Conservation (phyloP, 2,113 vertebrate genomes). For the Austrofundulus limnaeus region DNA sequence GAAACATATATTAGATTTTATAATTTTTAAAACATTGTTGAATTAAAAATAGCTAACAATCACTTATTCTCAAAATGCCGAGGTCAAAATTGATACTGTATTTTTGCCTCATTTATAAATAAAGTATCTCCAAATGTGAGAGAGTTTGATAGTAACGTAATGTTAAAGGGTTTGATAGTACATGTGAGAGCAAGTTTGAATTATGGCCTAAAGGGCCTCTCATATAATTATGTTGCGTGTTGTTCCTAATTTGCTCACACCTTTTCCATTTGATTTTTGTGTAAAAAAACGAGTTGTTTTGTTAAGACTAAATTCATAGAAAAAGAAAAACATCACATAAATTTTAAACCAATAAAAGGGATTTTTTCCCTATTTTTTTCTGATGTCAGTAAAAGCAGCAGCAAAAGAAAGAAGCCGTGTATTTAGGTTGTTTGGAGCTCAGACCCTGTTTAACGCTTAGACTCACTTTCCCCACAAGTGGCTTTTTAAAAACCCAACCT, state of each 20-base stretch:
- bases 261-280: too few species aligned
- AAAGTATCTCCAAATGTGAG: too few species aligned
- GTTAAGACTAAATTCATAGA: neutral
- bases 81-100: too few species aligned
- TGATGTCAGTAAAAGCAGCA: neutral
- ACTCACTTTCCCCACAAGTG: neutral
- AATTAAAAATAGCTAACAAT: neutral
- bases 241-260: too few species aligned
- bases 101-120: too few species aligned
- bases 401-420: neutral
- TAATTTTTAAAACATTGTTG: neutral
- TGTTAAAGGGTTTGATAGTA: too few species aligned
- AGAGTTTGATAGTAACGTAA: too few species aligned
- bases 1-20: neutral
- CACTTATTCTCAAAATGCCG: neutral
- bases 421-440: neutral
- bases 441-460: neutral
- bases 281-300: neutral
- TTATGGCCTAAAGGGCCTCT: too few species aligned
- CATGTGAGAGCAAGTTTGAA: too few species aligned
- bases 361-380: neutral
- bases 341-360: neutral
- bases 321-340: neutral
- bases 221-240: too few species aligned
- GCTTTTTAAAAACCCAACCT: slow-evolving; percentile 9